Evolutionary conservation across 35 echinoderm and acorn worm genomes (phyloP).

Genomic region (Patiria miniata): DNA sequence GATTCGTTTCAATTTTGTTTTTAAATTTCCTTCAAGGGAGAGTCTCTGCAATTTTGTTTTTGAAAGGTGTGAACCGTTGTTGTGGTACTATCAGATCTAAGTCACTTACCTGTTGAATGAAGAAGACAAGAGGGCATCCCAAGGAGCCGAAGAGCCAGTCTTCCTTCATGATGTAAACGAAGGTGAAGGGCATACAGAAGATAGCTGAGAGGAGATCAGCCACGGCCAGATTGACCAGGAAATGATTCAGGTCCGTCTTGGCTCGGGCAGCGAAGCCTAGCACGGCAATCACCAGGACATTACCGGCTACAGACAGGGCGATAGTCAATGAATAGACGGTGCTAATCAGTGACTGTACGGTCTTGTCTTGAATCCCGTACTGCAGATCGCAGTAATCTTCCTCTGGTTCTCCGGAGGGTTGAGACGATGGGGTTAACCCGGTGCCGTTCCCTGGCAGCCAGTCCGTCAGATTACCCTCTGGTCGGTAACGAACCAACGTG

Average conservation of each 20-base stretch:
- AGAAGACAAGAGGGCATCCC: conserved; percentile 62
- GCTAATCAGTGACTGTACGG: conserved; percentile 39
- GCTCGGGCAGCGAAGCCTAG: conserved; percentile 50
- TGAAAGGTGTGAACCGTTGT: too few species aligned
- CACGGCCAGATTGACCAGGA: conserved; percentile 77
- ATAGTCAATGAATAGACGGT: conserved; percentile 61
- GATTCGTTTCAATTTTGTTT: too few species aligned
- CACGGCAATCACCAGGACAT: conserved; percentile 72
- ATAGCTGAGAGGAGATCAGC: conserved; percentile 63
- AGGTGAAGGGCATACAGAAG: conserved; percentile 84
- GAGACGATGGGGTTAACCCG: too few species aligned
- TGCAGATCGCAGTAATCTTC: background rate
- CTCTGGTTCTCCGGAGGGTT: background rate
- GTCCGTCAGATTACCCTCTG: background rate
- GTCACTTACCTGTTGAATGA: conserved; percentile 81
- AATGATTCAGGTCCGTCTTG: conserved; percentile 77
- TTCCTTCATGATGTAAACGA: conserved; percentile 77
- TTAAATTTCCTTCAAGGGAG: too few species aligned
- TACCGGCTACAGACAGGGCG: conserved; percentile 53
- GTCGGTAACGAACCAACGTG: background rate
- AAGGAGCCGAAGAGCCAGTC: conserved; percentile 65
- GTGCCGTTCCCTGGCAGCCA: too few species aligned
- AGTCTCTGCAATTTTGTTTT: too few species aligned
- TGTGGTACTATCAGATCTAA: too few species aligned
- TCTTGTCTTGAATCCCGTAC: conserved; percentile 1